Conservation (phyloP, 2,888 invertebrate genomes). For the Coelogynopora nodosa region DNA sequence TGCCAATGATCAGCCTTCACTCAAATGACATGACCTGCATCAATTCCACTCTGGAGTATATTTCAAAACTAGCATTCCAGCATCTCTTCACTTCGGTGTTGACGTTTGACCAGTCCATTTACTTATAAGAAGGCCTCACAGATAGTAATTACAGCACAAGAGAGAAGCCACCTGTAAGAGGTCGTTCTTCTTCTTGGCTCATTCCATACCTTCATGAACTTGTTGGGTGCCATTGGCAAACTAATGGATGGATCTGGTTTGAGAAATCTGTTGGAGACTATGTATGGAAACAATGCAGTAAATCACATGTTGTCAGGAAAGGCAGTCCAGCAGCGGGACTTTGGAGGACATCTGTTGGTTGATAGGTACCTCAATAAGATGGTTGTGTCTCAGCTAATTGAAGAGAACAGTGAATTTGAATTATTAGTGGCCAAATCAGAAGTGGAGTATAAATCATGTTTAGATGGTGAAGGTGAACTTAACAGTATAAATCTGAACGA, state of each 20-base stretch:
- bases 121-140: constrained; percentile 43
- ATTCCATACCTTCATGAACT: constrained; percentile 41
- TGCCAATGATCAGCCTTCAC: constrained; percentile 44
- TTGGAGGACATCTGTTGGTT: constrained; percentile 44
- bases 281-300: constrained; percentile 43
- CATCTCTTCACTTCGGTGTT: constrained; percentile 34
- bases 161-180: constrained; percentile 39
- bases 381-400: constrained; percentile 31
- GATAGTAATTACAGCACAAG: constrained; percentile 38
- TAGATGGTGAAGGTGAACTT: background rate
- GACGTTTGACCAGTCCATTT: constrained; percentile 38
- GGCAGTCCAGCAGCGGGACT: constrained; percentile 35
- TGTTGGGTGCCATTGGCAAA: constrained; percentile 41
- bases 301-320: constrained; percentile 43
- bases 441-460: constrained; percentile 29
- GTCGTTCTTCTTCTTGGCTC: constrained; percentile 35
- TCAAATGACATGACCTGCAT: constrained; percentile 44
- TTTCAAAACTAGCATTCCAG: constrained; percentile 33
- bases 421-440: constrained; percentile 34
- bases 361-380: constrained; percentile 44
- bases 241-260: constrained; percentile 40
- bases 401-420: constrained; percentile 40
- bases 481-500: constrained; percentile 2
- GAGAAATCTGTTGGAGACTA: background rate
- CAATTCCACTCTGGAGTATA: constrained; percentile 40